A percentile compares a stretch with the other conserved stretches of the same genome.
phyloP scores from a whole-genome alignment of 2,888 invertebrate genomes.

The Cosmia pyralina region DNA sequence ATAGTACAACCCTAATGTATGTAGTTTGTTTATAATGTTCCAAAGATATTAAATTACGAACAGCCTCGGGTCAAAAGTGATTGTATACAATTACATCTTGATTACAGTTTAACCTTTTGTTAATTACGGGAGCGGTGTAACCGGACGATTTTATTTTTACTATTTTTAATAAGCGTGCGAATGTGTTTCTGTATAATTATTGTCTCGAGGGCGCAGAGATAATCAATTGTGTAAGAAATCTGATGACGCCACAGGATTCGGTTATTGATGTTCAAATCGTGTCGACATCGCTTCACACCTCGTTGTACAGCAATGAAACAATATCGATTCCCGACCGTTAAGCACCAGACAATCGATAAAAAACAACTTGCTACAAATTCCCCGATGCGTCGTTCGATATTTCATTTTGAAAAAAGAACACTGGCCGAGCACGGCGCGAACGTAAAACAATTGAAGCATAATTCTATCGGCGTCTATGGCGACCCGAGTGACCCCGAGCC shows the following conservation, averaged over 20 bases:
- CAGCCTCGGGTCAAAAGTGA: slow-evolving; percentile 75
- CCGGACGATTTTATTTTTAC: slow-evolving; percentile 66
- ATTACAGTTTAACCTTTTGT: slow-evolving; percentile 81
- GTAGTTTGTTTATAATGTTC: slow-evolving; percentile 72
- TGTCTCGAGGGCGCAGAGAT: slow-evolving; percentile 35
- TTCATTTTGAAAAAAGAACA: slow-evolving; percentile 73
- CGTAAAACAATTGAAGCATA: slow-evolving; percentile 86
- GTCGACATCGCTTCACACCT: slow-evolving; percentile 80
- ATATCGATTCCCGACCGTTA: slow-evolving; percentile 74
- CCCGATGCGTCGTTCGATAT: slow-evolving; percentile 69
- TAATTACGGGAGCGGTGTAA: slow-evolving; percentile 76
- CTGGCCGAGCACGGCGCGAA: slow-evolving; percentile 71
- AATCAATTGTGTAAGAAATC: slow-evolving; percentile 56
- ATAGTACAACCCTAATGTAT: slow-evolving; percentile 62
- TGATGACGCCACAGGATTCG: slow-evolving; percentile 65
- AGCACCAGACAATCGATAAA: slow-evolving; percentile 72
- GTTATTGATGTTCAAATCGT: slow-evolving; percentile 75
- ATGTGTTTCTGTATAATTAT: slow-evolving; percentile 50
- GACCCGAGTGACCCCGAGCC: slow-evolving; percentile 69
- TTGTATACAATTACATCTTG: slow-evolving; percentile 81
- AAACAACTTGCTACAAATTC: slow-evolving; percentile 71
- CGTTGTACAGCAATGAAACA: slow-evolving; percentile 78
- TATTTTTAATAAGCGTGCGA: slow-evolving; percentile 68
- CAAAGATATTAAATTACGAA: slow-evolving; percentile 78
- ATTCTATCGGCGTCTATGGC: slow-evolving; percentile 78